phyloP scores from a whole-genome alignment of 2,888 invertebrate genomes.

The Drosophila cognata region DNA sequence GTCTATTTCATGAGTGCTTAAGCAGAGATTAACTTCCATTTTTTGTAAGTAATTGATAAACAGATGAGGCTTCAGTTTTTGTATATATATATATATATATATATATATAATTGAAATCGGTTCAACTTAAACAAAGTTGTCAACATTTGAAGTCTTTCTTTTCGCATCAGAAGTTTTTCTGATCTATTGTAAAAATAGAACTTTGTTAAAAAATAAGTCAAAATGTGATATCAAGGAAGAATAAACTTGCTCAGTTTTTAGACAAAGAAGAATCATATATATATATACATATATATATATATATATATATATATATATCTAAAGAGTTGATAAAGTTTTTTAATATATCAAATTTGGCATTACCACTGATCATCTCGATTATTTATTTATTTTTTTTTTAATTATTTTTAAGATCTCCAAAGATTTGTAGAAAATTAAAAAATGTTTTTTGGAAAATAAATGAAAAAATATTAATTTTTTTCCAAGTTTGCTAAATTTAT shows the following conservation, averaged over 20 bases:
- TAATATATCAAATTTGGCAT: neutral
- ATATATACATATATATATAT: rapidly evolving
- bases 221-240: neutral
- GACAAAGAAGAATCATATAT: neutral
- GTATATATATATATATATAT: neutral
- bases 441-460: neutral
- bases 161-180: neutral
- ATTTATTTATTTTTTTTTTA: neutral
- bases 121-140: neutral
- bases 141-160: neutral
- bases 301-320: neutral
- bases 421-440: neutral
- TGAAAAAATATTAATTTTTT: neutral
- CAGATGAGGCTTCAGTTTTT: neutral
- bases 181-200: neutral
- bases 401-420: neutral
- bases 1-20: neutral
- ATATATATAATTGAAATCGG: neutral
- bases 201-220: neutral
- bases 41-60: too few species aligned
- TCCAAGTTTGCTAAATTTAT: neutral
- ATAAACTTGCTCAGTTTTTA: neutral
- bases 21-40: neutral
- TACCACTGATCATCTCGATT: neutral
- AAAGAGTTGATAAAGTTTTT: neutral